Percentiles rank a stretch among this genome's conserved stretches.
These are phyloP conservation scores for Artemia franciscana DNA, from an alignment of 1,140 invertebrate genomes.

Conservation along the genomic window DNA sequence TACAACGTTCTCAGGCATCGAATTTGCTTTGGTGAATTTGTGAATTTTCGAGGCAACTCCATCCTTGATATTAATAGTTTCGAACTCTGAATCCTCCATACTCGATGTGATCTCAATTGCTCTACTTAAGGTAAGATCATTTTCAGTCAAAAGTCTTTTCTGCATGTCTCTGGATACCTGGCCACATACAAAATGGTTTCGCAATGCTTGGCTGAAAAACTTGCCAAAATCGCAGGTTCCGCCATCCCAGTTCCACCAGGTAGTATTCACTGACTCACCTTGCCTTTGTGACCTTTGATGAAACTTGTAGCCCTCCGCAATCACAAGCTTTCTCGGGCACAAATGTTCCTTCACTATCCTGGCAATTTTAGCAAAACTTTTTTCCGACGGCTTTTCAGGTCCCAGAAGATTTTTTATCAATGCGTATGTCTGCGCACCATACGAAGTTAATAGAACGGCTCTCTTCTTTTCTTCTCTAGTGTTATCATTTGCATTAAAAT, in stretches of 20 bases:
- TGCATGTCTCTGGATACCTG: neutral
- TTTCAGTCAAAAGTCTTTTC: neutral
- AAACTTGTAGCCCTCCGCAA: conserved; percentile 7
- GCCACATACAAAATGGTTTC: conserved; percentile 5
- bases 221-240: conserved; percentile 6
- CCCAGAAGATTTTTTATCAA: conserved; percentile 2
- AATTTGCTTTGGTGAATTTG: neutral
- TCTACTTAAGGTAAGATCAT: conserved; percentile 3
- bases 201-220: conserved; percentile 3
- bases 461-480: neutral
- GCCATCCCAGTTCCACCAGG: neutral
- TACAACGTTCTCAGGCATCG: neutral
- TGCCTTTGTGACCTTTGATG: conserved; percentile 1
- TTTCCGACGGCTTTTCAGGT: conserved; percentile 1
- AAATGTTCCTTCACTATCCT: conserved; percentile 1
- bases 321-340: conserved; percentile 2
- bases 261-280: conserved; percentile 1
- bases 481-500: neutral
- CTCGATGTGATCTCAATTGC: conserved; percentile 1
- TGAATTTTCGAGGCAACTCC: neutral
- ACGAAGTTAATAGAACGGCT: neutral
- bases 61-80: neutral
- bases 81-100: conserved; percentile 1
- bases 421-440: neutral
- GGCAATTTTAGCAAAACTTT: conserved; percentile 3